Conservation (phyloP, 2,113 vertebrate species). For the Eublepharis macularius region DNA sequence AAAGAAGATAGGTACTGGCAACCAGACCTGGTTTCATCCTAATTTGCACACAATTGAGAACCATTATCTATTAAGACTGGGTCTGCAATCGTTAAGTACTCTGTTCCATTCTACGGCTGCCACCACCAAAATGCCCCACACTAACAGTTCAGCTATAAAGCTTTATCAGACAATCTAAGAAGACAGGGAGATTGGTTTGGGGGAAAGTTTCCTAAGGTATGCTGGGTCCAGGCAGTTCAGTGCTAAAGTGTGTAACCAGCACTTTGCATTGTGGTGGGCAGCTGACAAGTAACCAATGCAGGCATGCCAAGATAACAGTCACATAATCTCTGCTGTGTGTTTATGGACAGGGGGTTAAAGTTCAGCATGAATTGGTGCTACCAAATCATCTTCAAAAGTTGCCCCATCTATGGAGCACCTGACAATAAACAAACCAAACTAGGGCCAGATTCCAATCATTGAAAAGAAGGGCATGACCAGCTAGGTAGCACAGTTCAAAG, state of each 20-base stretch:
- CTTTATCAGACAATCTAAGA: too few relatives aligned
- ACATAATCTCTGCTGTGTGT: neutral
- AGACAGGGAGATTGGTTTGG: neutral
- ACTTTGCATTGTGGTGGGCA: neutral
- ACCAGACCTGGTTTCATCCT: too few relatives aligned
- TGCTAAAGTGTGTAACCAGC: neutral
- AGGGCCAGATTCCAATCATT: too few relatives aligned
- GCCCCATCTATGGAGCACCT: neutral
- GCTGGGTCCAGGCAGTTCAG: neutral
- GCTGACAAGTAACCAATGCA: neutral
- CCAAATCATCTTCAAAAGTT: neutral
- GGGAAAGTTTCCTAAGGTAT: neutral
- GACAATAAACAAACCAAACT: neutral
- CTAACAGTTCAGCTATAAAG: too few relatives aligned
- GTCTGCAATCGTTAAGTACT: neutral
- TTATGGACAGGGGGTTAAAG: neutral
- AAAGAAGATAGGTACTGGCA: too few relatives aligned
- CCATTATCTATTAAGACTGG: too few relatives aligned
- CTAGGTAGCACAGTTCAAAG: constrained; percentile 7
- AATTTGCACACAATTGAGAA: neutral
- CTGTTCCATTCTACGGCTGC: neutral
- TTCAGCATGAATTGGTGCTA: neutral
- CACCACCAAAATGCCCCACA: neutral
- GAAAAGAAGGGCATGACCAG: neutral
- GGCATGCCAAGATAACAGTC: neutral